phyloP scores from a whole-genome alignment of 2,888 invertebrate genomes.

The Apotomis turbidana region DNA sequence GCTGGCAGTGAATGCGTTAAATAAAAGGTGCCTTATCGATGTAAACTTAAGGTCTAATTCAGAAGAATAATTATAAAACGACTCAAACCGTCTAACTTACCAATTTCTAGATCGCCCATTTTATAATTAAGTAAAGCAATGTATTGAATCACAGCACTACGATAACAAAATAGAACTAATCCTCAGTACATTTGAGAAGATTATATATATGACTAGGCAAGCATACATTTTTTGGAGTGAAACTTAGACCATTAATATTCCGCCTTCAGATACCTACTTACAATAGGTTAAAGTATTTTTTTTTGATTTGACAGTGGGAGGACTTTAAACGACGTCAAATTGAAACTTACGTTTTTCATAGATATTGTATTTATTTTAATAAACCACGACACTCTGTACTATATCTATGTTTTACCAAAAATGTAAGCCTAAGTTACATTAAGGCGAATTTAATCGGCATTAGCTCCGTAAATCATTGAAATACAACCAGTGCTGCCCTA shows the following conservation, averaged over 20 bases:
- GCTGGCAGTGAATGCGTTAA: too few relatives aligned
- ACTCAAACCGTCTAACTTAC: not conserved
- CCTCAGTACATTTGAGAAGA: too few relatives aligned
- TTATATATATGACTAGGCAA: too few relatives aligned
- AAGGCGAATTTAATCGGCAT: constrained; percentile 57
- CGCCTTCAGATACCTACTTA: too few relatives aligned
- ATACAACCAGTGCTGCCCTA: constrained; percentile 39
- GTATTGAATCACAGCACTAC: not conserved
- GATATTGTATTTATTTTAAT: constrained; percentile 8
- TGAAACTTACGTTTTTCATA: not conserved
- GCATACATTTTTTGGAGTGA: too few relatives aligned
- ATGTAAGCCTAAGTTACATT: constrained; percentile 58
- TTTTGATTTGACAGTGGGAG: not conserved
- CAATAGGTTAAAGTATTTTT: too few relatives aligned
- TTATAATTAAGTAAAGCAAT: not conserved
- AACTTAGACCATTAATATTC: too few relatives aligned
- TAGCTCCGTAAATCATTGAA: constrained; percentile 42
- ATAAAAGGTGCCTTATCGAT: too few relatives aligned
- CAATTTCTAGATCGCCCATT: not conserved
- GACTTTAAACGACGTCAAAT: not conserved
- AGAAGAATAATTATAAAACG: not conserved
- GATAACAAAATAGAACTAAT: not conserved
- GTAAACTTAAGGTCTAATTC: too few relatives aligned
- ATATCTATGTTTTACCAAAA: constrained; percentile 52
- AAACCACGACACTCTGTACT: constrained; percentile 44